Conservation (phyloP, 2,888 invertebrate species). For the Syrphus vitripennis region DNA sequence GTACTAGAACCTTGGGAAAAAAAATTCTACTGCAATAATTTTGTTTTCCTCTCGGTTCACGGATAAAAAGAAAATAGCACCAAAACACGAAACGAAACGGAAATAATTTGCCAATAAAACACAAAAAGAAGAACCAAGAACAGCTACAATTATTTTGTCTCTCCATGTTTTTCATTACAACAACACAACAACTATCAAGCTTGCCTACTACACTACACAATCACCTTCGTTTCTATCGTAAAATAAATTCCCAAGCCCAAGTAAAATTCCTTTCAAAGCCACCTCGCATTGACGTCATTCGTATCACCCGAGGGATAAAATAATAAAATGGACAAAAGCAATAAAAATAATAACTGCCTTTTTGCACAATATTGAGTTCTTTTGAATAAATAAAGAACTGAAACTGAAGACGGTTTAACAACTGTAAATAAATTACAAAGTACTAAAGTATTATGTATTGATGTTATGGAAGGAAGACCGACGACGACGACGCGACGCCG, state of each 20-base stretch:
- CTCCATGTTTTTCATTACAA: neutral
- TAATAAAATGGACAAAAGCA: neutral
- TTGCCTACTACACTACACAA: neutral
- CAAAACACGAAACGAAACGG: slow-evolving; percentile 7
- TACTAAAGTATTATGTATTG: neutral
- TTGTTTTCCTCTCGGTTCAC: neutral
- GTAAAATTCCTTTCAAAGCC: neutral
- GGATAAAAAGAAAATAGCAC: neutral
- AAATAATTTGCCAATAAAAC: slow-evolving; percentile 12
- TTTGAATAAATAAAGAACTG: slow-evolving; percentile 2
- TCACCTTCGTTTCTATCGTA: neutral
- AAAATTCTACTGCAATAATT: slow-evolving; percentile 10
- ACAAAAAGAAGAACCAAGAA: neutral
- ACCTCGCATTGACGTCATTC: neutral
- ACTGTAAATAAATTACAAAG: slow-evolving; percentile 26
- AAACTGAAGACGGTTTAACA: slow-evolving; percentile 21
- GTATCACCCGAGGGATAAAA: neutral
- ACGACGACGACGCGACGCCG: neutral
- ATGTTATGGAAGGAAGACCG: neutral
- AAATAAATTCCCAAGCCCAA: neutral
- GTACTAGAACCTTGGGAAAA: slow-evolving; percentile 3
- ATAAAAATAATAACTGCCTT: neutral
- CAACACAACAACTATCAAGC: neutral
- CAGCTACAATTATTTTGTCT: neutral
- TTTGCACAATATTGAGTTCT: slow-evolving; percentile 16